Evolutionary conservation across 1,140 invertebrate genomes (phyloP), one percentile per base, ranked within the genome.

Genomic region (Drosophila carrolli): DNA sequence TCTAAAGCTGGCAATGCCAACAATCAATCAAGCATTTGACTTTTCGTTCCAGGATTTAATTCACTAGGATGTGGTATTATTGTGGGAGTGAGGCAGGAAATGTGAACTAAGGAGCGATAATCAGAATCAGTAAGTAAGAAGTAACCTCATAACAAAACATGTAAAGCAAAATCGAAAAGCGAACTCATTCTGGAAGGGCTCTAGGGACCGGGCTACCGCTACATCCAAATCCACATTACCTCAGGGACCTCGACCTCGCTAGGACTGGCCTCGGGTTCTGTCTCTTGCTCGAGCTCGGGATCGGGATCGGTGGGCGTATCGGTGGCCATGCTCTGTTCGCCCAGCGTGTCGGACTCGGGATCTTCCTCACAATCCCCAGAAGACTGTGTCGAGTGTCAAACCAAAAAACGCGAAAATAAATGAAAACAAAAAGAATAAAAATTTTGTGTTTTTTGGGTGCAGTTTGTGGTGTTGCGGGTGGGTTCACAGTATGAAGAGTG

Each of bases 301-400:
- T 89, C 83, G 48, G 51, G 65, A 32, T 86, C 82, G 84, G 85
- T 90, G 65, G 84, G 80, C 65, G 84, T 72, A 19, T 84, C 80
- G 77, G 68, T 81, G 73, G 85, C 80, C 65, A 84, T 77, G 78
- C 67, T 81, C 65, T 62, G 77, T 37, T 84, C 81, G 67, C 77
- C 74, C 40, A 75, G 47, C 38, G 74, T 88, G 40, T 88, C 84
- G 50, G 75, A 77, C 37, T 73, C 83, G 58, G 71, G 53, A 55
- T 88, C 83, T 51, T 89, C 85, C 51, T 88, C 80, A 48, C 40
- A 46, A 19, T 84, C 81, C 53, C 63, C 63, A 68, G 81, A 90
- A 90, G 81, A 89, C 84, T 88, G 68, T 38, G 35, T 41, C 37
- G 47, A 57, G 67, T 59, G 53, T 65, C 53, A 55, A 54, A 63